Base-by-base conservation (phyloP, 2,797 vertebrate genomes). In the Clarias platycephalus region DNA sequence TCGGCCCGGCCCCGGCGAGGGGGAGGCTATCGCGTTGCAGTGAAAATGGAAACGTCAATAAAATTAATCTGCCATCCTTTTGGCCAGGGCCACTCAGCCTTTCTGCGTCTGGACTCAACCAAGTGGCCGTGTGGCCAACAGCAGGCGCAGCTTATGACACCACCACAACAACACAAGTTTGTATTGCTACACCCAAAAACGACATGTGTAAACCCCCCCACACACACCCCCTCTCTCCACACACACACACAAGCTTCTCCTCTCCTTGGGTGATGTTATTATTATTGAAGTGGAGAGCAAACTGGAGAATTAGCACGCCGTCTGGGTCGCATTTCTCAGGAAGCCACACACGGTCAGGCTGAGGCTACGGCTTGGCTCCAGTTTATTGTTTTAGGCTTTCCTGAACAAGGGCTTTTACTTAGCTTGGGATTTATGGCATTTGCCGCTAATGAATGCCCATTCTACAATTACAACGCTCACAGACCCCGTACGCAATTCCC, bases 1-100 rank as follows among this genome's bases (percentile, higher is more conserved):
- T 97, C 95, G 94, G 95, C 95, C 95, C 90, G 93, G 92, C 95
- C 95, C 92, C 94, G 94, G 94, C 95, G 94, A 95, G 96, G 92
- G 94, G 94, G 94, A 96, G 95, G 95, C 95, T 97, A 97, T 98
- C 96, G 88, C 94, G 92, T 98, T 98, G 96, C 97, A 97, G 96
- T 96, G 96, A 98, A 98, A 99, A 98, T 98, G 97, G 97, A 97
- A 99, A 98, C 96, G 96, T 98, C 97, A 98, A 98, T 98, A 99
- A 98, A 97, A 98, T 97, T 97, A 98, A 98, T 98, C 97, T 97
- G 95, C 95, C 94, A 90, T 95, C 95, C 95, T 97, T 96, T 97
- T 96, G 97, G 96, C 96, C 94, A 94, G 95, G 93, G 95, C 94
- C 94, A 92, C 94, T 94, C 91, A 91, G 90, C 90, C 90, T 93